Evolutionary conservation across 2,888 invertebrate genomes (phyloP).

Genomic region (Busseola fusca): DNA sequence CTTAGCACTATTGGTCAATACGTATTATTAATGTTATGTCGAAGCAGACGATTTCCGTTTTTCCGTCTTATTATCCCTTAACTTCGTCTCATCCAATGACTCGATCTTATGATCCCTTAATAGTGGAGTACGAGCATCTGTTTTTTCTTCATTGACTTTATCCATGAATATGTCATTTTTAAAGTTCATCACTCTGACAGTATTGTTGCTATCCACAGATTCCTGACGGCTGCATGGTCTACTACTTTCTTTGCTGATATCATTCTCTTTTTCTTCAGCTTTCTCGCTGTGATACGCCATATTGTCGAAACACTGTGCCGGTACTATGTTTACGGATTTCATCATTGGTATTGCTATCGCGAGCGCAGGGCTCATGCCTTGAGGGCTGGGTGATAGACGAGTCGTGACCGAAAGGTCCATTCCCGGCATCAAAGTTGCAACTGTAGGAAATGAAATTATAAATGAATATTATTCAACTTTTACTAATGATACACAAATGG

Average conservation of each 20-base stretch:
- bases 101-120: conserved; percentile 85
- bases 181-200: conserved; percentile 79
- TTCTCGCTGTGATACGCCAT: conserved; percentile 84
- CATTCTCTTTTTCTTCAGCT: conserved; percentile 69
- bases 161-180: conserved; percentile 81
- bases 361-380: conserved; percentile 90
- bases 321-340: conserved; percentile 87
- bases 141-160: conserved; percentile 78
- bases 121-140: conserved; percentile 83
- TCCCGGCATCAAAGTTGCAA: conserved; percentile 87
- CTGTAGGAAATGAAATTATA: conserved; percentile 71
- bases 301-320: conserved; percentile 86
- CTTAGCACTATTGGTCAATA: conserved; percentile 79
- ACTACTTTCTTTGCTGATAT: conserved; percentile 69
- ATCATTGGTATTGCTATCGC: conserved; percentile 90
- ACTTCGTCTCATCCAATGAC: conserved; percentile 84
- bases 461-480: conserved; percentile 26
- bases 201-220: conserved; percentile 80
- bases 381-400: conserved; percentile 91
- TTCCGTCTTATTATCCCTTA: conserved; percentile 83
- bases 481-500: conserved; percentile 20
- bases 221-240: conserved; percentile 78
- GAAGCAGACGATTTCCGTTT: conserved; percentile 87
- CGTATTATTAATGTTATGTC: conserved; percentile 74
- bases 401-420: conserved; percentile 91